These are phyloP conservation scores for Diabrotica virgifera DNA, from an alignment of 1,140 invertebrate species.

Conservation along the genomic window DNA sequence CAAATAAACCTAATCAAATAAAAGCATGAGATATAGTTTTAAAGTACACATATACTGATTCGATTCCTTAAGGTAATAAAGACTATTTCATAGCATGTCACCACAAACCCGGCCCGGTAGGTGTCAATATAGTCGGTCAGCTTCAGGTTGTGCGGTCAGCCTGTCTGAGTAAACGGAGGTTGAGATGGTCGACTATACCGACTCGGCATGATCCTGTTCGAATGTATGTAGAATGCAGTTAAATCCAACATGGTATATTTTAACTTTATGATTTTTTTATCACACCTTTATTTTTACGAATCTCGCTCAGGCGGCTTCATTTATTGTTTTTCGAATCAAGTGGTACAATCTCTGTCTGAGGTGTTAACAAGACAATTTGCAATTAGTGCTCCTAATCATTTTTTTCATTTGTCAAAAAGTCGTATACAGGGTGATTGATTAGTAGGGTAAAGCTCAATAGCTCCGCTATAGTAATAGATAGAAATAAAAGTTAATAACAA, in stretches of 20 bases:
- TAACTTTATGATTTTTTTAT: slow-evolving; percentile 39
- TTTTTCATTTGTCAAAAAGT: too few species aligned
- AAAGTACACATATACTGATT: slow-evolving; percentile 39
- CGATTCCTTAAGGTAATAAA: slow-evolving; percentile 43
- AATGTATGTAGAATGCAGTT: slow-evolving; percentile 43
- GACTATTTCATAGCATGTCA: slow-evolving; percentile 46
- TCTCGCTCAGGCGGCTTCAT: slow-evolving; percentile 16
- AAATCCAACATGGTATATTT: slow-evolving; percentile 43
- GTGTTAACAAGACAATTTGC: not conserved
- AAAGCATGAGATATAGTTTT: slow-evolving; percentile 34
- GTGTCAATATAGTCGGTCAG: slow-evolving; percentile 37
- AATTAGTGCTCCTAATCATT: too few species aligned
- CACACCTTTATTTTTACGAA: slow-evolving; percentile 36
- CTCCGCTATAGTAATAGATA: too few species aligned
- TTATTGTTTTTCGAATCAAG: slow-evolving; percentile 7
- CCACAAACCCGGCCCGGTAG: slow-evolving; percentile 44
- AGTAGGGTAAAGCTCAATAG: too few species aligned
- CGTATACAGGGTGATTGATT: too few species aligned
- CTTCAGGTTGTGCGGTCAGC: slow-evolving; percentile 6
- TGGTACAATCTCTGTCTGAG: not conserved
- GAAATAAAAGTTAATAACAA: too few species aligned
- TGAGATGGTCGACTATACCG: slow-evolving; percentile 23
- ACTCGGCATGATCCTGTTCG: slow-evolving; percentile 39
- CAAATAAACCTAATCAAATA: slow-evolving; percentile 35
- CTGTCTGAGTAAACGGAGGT: not conserved